Conservation (phyloP, 2,113 vertebrate species). For the Podarcis muralis region DNA sequence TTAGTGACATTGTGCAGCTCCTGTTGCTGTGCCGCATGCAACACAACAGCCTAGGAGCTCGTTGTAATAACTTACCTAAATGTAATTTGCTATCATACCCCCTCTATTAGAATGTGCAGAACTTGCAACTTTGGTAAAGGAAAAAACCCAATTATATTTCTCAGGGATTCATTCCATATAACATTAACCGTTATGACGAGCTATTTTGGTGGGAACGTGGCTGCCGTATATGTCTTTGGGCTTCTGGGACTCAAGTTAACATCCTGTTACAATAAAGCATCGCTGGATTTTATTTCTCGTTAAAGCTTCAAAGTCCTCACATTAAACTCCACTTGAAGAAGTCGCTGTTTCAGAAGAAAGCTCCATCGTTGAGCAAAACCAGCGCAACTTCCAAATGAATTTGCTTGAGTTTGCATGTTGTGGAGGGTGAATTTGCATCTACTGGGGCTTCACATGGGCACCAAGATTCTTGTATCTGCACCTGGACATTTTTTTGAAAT, state of each 20-base stretch:
- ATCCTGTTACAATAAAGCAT: neutral
- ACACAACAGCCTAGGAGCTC: neutral
- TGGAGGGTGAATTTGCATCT: neutral
- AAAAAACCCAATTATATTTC: conserved; percentile 5
- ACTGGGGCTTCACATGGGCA: neutral
- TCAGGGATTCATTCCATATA: conserved; percentile 15
- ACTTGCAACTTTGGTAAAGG: conserved; percentile 5
- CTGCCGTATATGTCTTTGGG: neutral
- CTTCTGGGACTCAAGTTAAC: neutral
- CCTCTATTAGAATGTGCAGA: conserved; percentile 1
- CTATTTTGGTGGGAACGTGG: neutral
- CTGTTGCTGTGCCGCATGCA: too few species aligned
- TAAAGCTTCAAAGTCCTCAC: neutral
- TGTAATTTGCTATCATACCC: neutral
- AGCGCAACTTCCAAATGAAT: neutral
- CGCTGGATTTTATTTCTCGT: neutral
- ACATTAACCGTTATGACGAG: conserved; percentile 1
- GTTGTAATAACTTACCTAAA: neutral
- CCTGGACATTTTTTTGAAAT: too few species aligned
- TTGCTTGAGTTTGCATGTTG: neutral
- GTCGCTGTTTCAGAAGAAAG: neutral
- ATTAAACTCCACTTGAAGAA: neutral
- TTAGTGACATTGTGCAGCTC: neutral
- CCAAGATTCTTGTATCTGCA: too few species aligned
- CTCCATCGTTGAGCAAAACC: neutral